These are phyloP conservation scores for Ascidia mentula DNA, from an alignment of 23 tunicate species.

Conservation along the genomic window DNA sequence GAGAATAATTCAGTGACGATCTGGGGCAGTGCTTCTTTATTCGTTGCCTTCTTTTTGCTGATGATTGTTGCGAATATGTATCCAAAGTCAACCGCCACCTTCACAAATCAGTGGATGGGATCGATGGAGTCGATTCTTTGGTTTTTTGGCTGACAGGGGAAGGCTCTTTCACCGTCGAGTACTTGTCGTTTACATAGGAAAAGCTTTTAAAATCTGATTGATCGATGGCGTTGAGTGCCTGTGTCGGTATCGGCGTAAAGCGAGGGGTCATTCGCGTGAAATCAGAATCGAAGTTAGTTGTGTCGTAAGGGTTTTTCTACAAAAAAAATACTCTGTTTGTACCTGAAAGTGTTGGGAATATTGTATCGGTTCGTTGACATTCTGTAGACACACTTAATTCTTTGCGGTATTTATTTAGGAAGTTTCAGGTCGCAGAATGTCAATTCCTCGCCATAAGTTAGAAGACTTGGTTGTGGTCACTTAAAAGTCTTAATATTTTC, in stretches of 20 bases:
- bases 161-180: slow-evolving; percentile 21
- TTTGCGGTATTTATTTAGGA: too few relatives aligned
- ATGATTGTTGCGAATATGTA: not conserved
- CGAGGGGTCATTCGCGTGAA: slow-evolving; percentile 75
- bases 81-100: not conserved
- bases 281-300: slow-evolving; percentile 94
- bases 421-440: too few relatives aligned
- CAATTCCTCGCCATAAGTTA: too few relatives aligned
- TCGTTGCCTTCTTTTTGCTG: not conserved
- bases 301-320: slow-evolving; percentile 63
- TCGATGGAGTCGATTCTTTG: slow-evolving; percentile 19
- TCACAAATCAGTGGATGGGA: slow-evolving; percentile 34
- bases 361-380: not conserved
- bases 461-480: too few relatives aligned
- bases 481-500: too few relatives aligned
- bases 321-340: not conserved
- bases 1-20: not conserved
- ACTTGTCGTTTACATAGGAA: slow-evolving; percentile 77
- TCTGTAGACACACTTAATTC: too few relatives aligned
- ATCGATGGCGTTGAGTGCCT: slow-evolving; percentile 62
- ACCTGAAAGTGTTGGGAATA: not conserved
- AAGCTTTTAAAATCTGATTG: slow-evolving; percentile 87
- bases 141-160: slow-evolving; percentile 1
- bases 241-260: slow-evolving; percentile 70
- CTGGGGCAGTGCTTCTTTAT: not conserved